These are phyloP conservation scores for Arge pagana DNA, from an alignment of 2,888 invertebrate genomes.

Conservation along the genomic window DNA sequence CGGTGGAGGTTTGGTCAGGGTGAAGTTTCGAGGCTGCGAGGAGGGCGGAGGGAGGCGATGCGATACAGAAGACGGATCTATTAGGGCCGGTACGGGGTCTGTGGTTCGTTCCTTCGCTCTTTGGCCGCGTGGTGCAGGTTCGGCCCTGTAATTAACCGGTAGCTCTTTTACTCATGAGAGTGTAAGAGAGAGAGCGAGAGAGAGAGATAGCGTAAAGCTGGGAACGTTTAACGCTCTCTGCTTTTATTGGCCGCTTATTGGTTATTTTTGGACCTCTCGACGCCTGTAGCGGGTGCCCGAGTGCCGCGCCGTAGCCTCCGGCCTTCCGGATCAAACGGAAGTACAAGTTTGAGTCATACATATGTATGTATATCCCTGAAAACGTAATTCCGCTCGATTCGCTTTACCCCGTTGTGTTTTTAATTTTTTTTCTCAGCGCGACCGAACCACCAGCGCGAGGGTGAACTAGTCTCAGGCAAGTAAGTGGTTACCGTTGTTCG, in stretches of 20 bases:
- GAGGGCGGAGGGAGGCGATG: neutral
- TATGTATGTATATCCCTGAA: too few species aligned
- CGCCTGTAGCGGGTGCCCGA: slow-evolving; percentile 34
- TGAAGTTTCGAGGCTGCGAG: slow-evolving; percentile 6
- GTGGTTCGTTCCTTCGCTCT: neutral
- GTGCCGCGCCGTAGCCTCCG: slow-evolving; percentile 25
- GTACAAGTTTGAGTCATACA: slow-evolving; percentile 26
- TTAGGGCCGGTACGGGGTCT: slow-evolving; percentile 41
- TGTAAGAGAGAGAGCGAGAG: slow-evolving; percentile 27
- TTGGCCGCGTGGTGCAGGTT: slow-evolving; percentile 37
- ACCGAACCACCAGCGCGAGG: too few species aligned
- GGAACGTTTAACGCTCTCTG: slow-evolving; percentile 45
- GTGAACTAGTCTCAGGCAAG: too few species aligned
- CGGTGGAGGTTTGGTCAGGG: too few species aligned
- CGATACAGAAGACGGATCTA: slow-evolving; percentile 48
- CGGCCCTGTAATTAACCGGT: slow-evolving; percentile 58
- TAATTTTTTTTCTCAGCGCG: too few species aligned
- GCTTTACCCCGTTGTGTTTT: too few species aligned
- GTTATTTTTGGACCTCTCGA: slow-evolving; percentile 50
- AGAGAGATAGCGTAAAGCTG: slow-evolving; percentile 31
- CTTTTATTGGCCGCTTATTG: slow-evolving; percentile 56
- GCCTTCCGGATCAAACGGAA: slow-evolving; percentile 49
- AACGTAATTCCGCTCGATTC: too few species aligned
- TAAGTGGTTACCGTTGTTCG: too few species aligned
- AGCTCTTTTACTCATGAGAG: slow-evolving; percentile 53